These are phyloP conservation scores for Ochlodes sylvanus DNA, from an alignment of 2,888 invertebrate species.

Conservation along the genomic window DNA sequence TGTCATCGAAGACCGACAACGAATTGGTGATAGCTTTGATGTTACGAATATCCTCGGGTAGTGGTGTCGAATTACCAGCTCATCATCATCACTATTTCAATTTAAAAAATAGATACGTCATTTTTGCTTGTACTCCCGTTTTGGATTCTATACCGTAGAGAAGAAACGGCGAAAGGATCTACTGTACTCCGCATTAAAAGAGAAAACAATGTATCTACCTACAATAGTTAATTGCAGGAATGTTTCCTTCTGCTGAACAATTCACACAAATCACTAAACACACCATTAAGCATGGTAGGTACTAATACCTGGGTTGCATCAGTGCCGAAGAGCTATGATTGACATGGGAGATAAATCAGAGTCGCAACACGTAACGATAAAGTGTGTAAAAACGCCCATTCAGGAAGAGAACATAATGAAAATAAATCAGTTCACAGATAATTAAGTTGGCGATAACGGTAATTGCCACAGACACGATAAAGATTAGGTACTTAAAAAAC, in stretches of 20 bases:
- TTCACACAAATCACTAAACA: neutral
- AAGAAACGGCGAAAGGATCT: too few relatives aligned
- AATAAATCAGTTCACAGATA: conserved; percentile 24
- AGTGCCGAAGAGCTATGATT: neutral
- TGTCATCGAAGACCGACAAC: too few relatives aligned
- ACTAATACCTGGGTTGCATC: neutral
- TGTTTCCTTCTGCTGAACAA: too few relatives aligned
- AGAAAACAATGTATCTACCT: too few relatives aligned
- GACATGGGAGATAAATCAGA: neutral
- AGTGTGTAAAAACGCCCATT: neutral
- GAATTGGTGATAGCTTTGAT: too few relatives aligned
- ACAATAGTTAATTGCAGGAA: too few relatives aligned
- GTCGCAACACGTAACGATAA: neutral
- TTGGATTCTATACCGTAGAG: too few relatives aligned
- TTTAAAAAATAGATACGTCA: neutral
- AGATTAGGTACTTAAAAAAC: neutral
- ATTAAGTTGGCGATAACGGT: conserved; percentile 12
- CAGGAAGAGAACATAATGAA: conserved; percentile 11
- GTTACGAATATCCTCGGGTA: too few relatives aligned
- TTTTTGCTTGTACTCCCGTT: too few relatives aligned
- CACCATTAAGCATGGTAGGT: neutral
- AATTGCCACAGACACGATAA: conserved; percentile 13
- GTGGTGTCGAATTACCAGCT: too few relatives aligned
- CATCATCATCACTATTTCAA: too few relatives aligned
- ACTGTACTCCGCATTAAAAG: too few relatives aligned